phyloP scores from a whole-genome alignment of 1,140 invertebrate species.

The Conus ventricosus region DNA sequence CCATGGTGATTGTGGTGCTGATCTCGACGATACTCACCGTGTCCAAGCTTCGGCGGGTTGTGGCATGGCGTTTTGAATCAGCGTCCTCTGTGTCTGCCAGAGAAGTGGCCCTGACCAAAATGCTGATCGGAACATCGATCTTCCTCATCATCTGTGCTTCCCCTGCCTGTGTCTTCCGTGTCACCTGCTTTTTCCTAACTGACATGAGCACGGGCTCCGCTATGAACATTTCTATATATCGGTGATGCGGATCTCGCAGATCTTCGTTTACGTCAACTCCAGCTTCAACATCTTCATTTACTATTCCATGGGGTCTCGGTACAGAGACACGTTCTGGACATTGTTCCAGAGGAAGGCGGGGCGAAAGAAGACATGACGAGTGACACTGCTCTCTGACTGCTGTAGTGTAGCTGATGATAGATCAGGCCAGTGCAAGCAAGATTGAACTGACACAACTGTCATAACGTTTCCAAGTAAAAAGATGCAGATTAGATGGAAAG shows the following conservation, averaged over 20 bases:
- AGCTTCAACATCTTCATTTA: not conserved
- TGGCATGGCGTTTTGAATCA: not conserved
- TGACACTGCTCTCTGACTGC: too few species aligned
- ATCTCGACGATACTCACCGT: not conserved
- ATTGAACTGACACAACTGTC: too few species aligned
- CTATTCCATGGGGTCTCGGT: not conserved
- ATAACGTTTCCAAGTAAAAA: too few species aligned
- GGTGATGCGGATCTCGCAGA: not conserved
- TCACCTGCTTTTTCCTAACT: not conserved
- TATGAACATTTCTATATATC: not conserved
- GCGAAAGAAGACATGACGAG: not conserved
- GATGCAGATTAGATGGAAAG: too few species aligned
- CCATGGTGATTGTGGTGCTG: not conserved
- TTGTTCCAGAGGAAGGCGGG: not conserved
- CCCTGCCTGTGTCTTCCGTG: not conserved
- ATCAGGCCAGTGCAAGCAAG: too few species aligned
- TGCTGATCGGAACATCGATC: not conserved
- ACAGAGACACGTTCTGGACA: not conserved
- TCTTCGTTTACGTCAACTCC: not conserved
- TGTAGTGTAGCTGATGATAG: too few species aligned
- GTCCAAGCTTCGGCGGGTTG: not conserved
- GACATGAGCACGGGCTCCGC: not conserved
- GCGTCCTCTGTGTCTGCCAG: not conserved
- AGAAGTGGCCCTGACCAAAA: slow-evolving; percentile 13
- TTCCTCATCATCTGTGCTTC: not conserved